These are phyloP conservation scores for Vulpes ferrilata DNA, from an alignment of 2,113 vertebrate species.

Conservation along the genomic window DNA sequence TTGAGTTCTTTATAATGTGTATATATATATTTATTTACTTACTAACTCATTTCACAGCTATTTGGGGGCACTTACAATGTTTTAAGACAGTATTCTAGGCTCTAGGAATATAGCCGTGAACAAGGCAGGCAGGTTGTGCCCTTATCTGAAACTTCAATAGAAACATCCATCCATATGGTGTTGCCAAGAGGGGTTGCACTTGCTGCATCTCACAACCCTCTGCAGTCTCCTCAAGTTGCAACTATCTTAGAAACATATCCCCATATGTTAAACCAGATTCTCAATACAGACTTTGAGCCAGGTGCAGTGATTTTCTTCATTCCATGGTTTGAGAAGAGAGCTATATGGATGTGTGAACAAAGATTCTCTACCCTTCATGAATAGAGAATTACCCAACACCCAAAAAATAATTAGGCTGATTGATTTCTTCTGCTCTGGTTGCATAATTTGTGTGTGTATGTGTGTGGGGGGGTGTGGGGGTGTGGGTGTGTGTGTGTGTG, in stretches of 20 bases:
- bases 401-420: conserved; percentile 52
- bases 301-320: neutral
- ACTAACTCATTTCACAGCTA: neutral
- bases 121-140: neutral
- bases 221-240: neutral
- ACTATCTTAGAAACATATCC: neutral
- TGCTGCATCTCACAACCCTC: neutral
- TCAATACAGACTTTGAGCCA: neutral
- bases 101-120: neutral
- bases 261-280: neutral
- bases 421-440: conserved; percentile 61
- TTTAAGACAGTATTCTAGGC: neutral
- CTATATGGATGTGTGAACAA: neutral
- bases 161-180: neutral
- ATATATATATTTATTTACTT: neutral
- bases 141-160: neutral
- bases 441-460: conserved; percentile 12
- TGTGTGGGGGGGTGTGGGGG: neutral
- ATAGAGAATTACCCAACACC: conserved; percentile 47
- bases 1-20: neutral
- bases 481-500: conserved; percentile 31
- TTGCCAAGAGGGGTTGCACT: neutral
- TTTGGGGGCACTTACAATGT: neutral
- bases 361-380: neutral
- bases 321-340: conserved; percentile 18